Evolutionary conservation across 2,888 invertebrate species (phyloP).

Genomic region (Callyntrura guangdongensis): DNA sequence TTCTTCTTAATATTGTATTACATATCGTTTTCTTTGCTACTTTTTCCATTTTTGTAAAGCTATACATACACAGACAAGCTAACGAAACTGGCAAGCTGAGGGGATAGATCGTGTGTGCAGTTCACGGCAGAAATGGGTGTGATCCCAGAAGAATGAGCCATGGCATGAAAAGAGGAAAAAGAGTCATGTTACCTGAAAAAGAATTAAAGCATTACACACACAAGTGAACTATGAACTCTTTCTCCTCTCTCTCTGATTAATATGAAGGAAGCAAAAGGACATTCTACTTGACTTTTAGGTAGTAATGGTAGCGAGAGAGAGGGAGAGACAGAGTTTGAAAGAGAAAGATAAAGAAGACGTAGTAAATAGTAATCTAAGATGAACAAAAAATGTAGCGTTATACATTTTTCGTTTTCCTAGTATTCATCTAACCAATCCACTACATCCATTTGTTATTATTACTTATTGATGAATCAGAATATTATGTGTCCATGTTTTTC

Average conservation of each 20-base stretch:
- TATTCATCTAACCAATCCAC: constrained; percentile 24
- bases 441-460: constrained; percentile 65
- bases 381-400: too few species aligned
- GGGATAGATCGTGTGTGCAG: constrained; percentile 60
- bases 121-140: constrained; percentile 73
- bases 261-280: neutral
- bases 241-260: too few species aligned
- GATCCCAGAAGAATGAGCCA: constrained; percentile 55
- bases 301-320: too few species aligned
- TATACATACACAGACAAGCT: neutral
- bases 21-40: constrained; percentile 31
- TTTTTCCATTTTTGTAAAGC: constrained; percentile 41
- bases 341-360: constrained; percentile 50
- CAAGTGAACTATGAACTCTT: constrained; percentile 8
- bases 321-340: too few species aligned
- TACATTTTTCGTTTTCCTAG: constrained; percentile 6
- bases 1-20: constrained; percentile 35
- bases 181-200: constrained; percentile 73
- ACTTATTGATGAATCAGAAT: constrained; percentile 75
- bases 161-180: constrained; percentile 67
- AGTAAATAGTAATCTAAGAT: constrained; percentile 56
- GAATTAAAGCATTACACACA: constrained; percentile 50
- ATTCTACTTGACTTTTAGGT: constrained; percentile 41
- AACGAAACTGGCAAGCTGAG: constrained; percentile 14
- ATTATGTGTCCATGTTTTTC: constrained; percentile 56